A percentile compares a stretch with the other conserved stretches of the same genome.
Evolutionary conservation across 2,113 vertebrate genomes (phyloP).

Genomic region (Sinocyclocheilus anshuiensis): DNA sequence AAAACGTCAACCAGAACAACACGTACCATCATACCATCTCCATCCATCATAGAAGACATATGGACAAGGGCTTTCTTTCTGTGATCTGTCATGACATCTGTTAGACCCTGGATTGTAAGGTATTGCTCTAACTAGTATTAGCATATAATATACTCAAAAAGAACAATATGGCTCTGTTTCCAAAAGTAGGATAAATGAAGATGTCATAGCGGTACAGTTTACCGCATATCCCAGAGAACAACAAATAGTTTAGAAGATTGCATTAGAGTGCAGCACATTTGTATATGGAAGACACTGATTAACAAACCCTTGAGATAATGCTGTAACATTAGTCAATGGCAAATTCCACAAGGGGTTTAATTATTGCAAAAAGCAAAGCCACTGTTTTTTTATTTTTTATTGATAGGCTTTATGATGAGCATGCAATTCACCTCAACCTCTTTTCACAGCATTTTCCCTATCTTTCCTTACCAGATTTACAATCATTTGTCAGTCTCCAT

Average conservation of each 20-base stretch:
- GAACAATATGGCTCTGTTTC: conserved; percentile 29
- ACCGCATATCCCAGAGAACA: not conserved
- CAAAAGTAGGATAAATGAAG: not conserved
- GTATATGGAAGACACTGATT: conserved; percentile 64
- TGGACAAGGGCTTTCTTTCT: conserved; percentile 81
- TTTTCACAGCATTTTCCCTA: not conserved
- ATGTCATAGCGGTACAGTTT: not conserved
- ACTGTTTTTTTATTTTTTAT: conserved; percentile 70
- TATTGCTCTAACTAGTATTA: conserved; percentile 29
- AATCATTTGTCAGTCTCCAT: conserved; percentile 4
- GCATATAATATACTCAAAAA: conserved; percentile 29
- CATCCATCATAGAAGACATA: conserved; percentile 87
- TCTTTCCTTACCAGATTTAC: not conserved
- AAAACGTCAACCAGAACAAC: no score
- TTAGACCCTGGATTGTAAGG: conserved; percentile 63
- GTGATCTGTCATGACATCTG: conserved; percentile 81
- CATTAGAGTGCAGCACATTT: conserved; percentile 14
- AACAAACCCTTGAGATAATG: conserved; percentile 34
- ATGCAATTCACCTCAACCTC: not conserved
- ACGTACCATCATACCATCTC: conserved; percentile 79
- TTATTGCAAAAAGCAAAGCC: conserved; percentile 68
- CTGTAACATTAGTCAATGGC: not conserved
- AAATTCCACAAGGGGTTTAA: conserved; percentile 52
- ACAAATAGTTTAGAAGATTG: not conserved
- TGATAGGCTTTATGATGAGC: conserved; percentile 34